A percentile compares a stretch with the other conserved stretches of the same genome.
Evolutionary conservation across 1,140 invertebrate species (phyloP).

Genomic region (Apolygus lucorum): DNA sequence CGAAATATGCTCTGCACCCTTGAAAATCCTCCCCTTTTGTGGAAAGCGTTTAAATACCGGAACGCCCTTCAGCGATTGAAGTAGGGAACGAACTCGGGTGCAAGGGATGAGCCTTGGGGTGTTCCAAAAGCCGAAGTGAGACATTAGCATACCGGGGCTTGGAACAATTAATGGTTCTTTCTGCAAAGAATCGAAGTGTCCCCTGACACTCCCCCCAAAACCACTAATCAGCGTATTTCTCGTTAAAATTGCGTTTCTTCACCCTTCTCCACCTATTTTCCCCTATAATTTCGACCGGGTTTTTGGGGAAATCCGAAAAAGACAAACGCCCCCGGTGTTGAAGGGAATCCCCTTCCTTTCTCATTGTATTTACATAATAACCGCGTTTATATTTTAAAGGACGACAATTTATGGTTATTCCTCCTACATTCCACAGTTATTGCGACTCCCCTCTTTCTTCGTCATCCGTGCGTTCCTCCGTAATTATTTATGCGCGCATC

Average conservation of each 20-base stretch:
- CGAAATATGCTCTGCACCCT: neutral
- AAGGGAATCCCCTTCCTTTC: neutral
- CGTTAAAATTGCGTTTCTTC: neutral
- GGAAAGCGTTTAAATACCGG: constrained; percentile 6
- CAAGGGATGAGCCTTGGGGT: neutral
- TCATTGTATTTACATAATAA: constrained; percentile 14
- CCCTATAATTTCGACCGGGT: neutral
- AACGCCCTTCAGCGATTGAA: neutral
- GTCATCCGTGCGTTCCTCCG: neutral
- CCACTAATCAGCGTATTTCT: neutral
- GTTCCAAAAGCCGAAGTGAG: neutral
- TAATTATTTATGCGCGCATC: neutral
- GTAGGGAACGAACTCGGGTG: neutral
- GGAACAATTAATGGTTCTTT: neutral
- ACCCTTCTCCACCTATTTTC: neutral
- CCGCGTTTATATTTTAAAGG: constrained; percentile 17
- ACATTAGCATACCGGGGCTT: neutral
- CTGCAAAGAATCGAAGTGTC: constrained; percentile 9
- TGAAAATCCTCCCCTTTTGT: neutral
- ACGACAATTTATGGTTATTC: constrained; percentile 17
- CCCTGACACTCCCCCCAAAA: neutral
- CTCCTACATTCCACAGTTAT: neutral
- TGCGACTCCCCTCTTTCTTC: neutral
- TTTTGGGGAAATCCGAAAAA: neutral
- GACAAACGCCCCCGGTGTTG: neutral